Evolutionary conservation across 1,140 invertebrate genomes (phyloP).

Genomic region (Bicyclus anynana): DNA sequence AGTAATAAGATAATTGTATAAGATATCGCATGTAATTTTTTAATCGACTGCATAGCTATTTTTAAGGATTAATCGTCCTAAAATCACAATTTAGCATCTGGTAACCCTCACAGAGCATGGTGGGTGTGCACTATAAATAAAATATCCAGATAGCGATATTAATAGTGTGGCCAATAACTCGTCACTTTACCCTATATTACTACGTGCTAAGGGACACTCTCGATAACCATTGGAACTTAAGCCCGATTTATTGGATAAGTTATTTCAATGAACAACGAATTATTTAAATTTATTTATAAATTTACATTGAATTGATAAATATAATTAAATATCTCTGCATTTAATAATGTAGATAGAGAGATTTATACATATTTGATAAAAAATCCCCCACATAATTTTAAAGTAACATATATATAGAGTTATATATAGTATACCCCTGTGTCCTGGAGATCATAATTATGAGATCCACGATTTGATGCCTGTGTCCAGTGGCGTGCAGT

Average conservation of each 20-base stretch:
- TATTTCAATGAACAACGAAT: slow-evolving; percentile 1
- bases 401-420: too few relatives aligned
- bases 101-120: background rate
- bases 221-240: slow-evolving; percentile 4
- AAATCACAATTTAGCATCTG: background rate
- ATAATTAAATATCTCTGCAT: too few relatives aligned
- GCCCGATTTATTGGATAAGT: background rate
- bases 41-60: background rate
- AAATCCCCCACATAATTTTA: too few relatives aligned
- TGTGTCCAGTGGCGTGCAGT: too few relatives aligned
- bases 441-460: too few relatives aligned
- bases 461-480: too few relatives aligned
- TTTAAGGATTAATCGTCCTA: background rate
- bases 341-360: too few relatives aligned
- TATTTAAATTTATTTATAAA: background rate
- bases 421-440: too few relatives aligned
- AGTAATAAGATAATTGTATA: too few relatives aligned
- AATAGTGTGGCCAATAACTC: slow-evolving; percentile 1
- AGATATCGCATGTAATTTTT: too few relatives aligned
- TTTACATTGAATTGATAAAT: too few relatives aligned
- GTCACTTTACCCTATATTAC: slow-evolving; percentile 7
- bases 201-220: slow-evolving; percentile 5
- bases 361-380: too few relatives aligned
- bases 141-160: slow-evolving; percentile 7
- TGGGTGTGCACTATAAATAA: slow-evolving; percentile 4